Evolutionary conservation across 2,888 invertebrate species (phyloP), one percentile per base, ranked within the genome.

Genomic region (Phania funesta): DNA sequence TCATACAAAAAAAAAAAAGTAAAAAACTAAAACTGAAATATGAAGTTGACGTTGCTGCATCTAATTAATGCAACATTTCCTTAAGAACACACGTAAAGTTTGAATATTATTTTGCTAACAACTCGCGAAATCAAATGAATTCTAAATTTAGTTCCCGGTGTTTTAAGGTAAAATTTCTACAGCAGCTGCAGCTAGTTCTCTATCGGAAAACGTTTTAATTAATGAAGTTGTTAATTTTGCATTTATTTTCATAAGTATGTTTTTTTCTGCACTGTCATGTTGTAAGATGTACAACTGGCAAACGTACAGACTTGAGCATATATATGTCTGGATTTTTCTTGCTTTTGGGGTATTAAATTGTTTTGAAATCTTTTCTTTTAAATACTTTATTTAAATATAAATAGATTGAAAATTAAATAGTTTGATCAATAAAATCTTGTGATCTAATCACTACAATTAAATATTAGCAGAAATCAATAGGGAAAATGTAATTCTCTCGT

Each of bases 171-270:
- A 86, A 58, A 75, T 75, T 84, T 84, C 80, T 75, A 85, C 84
- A 86, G 86, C 88, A 89, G 88, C 88, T 88, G 88, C 84, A 76
- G 65, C 60, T 9, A 48, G 74, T 52, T 54, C 58, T 56, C 73
- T 64, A 73, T 75, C 83, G 80, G 81, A 86, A 85, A 86, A 87
- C 87, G 5, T 67, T 11, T 58, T 35, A 75, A 89, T 89, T 88
- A 88, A 88, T 88, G 88, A 89, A 89, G 88, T 89, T 89, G 89
- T 88, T 88, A 89, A 89, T 88, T 89, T 87, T 88, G 87, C 87
- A 88, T 87, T 89, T 87, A 70, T 78, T 86, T 56, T 56, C 24
- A 1, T 35, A 18, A 35, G 5, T 46, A 74, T 26, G 6, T 38
- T 16, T 54, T 50, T 44, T 18, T 54, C 1, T 62, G 29, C 60